Evolutionary conservation across 2,888 invertebrate species (phyloP), one percentile per base, ranked within the genome.

Genomic region (Aplocera efformata): DNA sequence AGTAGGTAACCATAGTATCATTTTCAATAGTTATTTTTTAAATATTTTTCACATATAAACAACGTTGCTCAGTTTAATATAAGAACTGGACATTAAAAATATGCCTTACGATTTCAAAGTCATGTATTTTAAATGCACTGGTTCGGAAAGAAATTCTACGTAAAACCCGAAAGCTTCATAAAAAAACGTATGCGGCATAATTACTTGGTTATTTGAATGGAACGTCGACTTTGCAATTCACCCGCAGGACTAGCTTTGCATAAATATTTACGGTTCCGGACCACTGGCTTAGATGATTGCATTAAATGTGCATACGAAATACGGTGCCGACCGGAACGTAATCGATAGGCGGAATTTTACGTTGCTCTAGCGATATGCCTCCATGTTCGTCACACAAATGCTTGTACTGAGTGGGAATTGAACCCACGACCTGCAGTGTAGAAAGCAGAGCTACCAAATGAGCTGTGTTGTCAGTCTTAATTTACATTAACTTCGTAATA

Each of bases 241-340:
- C 42, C 54, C 60, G 60, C 58, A 54, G 66, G 63, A 62, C 61
- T 48, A 50, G 52, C 52, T 55, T 52, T 64, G 71, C 72, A 77
- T 79, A 75, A 77, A 79, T 75, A 77, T 79, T 72, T 70, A 70
- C 67, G 53, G 68, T 73, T 72, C 65, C 67, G 67, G 69, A 64
- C 71, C 78, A 76, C 71, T 68, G 72, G 68, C 65, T 73, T 60
- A 70, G 72, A 75, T 74, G 71, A 77, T 75, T 75, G 70, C 73
- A 74, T 73, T 73, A 72, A 70, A 71, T 68, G 66, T 63, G 72
- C 77, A 74, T 72, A 69, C 64, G 58, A 67, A 69, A 70, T 70
- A 57, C 39, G 50, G 58, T 44, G 46, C 50, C 50, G 56, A 56
- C 56, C 62, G 58, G 52, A 60, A 55, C 60, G 53, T 53, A 65